phyloP scores from a whole-genome alignment of 2,797 vertebrate species.

The Tangara arthus region DNA sequence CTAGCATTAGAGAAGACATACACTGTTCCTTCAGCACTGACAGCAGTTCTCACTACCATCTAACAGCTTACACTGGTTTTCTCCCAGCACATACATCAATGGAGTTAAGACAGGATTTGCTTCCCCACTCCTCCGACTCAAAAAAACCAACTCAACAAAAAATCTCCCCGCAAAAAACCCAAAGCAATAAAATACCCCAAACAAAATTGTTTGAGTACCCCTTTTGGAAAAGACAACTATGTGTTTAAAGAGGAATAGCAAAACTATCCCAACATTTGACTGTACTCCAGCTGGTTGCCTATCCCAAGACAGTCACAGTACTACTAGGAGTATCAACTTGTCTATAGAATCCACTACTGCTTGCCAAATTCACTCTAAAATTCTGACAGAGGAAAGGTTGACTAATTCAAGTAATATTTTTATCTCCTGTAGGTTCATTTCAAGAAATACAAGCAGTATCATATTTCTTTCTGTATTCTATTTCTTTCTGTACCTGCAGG shows the following conservation, averaged over 20 bases:
- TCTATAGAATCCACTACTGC: background rate
- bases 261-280: background rate
- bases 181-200: background rate
- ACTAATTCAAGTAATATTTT: background rate
- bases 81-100: background rate
- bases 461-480: background rate
- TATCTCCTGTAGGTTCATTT: background rate
- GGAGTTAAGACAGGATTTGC: background rate
- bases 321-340: background rate
- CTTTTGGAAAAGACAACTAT: background rate
- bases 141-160: no score
- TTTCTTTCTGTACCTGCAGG: background rate
- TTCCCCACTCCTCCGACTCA: background rate
- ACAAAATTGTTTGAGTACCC: background rate
- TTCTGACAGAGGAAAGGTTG: background rate
- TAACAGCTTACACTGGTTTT: background rate
- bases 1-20: background rate
- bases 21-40: background rate
- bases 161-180: fast-evolving
- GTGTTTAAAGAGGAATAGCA: background rate
- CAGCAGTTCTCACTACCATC: background rate
- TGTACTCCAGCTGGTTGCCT: background rate
- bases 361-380: background rate
- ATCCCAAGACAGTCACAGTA: background rate
- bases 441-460: background rate